A percentile compares a stretch with the other conserved stretches of the same genome.
These are phyloP conservation scores for Portunus trituberculatus DNA, from an alignment of 1,140 invertebrate species.

Conservation along the genomic window DNA sequence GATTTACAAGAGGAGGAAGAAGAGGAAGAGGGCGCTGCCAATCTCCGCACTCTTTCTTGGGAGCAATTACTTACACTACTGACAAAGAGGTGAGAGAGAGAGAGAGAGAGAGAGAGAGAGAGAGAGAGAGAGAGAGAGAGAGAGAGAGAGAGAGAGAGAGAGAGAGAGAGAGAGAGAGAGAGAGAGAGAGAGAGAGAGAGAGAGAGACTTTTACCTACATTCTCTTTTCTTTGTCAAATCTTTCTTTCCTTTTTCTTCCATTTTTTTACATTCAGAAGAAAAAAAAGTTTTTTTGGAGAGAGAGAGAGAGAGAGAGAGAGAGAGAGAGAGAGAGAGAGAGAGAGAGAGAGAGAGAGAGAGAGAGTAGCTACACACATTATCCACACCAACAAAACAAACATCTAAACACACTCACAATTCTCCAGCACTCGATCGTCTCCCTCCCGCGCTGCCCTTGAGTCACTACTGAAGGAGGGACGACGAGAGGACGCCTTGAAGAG, in stretches of 20 bases:
- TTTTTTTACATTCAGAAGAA: not conserved
- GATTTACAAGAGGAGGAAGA: too few relatives aligned
- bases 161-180: not conserved
- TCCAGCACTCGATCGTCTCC: conserved; percentile 15
- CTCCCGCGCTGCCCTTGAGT: not conserved
- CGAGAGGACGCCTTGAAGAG: not conserved
- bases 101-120: not conserved
- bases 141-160: not conserved
- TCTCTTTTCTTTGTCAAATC: too few relatives aligned
- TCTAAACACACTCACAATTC: not conserved
- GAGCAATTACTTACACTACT: conserved; percentile 27
- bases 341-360: not conserved
- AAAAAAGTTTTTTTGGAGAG: not conserved
- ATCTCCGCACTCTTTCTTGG: conserved; percentile 41
- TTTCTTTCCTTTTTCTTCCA: not conserved
- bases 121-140: not conserved
- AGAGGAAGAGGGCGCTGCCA: not conserved
- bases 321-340: not conserved
- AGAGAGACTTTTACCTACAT: not conserved
- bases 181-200: not conserved
- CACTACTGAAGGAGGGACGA: conserved; percentile 30
- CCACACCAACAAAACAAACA: not conserved
- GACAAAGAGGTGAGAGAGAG: conserved; percentile 37
- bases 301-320: not conserved
- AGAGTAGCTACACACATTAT: not conserved